A percentile compares a stretch with the other conserved stretches of the same genome.
Evolutionary conservation across 2,113 vertebrate genomes (phyloP).

Genomic region (Heloderma charlesbogerti): DNA sequence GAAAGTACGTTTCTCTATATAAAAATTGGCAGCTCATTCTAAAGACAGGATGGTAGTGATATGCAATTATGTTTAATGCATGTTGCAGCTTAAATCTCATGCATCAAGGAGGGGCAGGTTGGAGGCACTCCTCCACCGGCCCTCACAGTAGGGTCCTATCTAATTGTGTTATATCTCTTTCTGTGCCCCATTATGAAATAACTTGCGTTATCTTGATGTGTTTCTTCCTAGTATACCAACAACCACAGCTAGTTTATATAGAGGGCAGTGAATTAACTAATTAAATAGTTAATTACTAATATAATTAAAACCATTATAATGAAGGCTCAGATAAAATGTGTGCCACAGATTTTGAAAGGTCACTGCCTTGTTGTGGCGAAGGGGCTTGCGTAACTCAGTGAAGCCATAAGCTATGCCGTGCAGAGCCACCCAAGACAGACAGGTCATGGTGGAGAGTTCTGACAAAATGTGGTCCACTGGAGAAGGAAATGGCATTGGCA

Average conservation of each 20-base stretch:
- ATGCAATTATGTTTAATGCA: constrained; percentile 30
- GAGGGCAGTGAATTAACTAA: background rate
- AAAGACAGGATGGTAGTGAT: constrained; percentile 19
- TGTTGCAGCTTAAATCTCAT: background rate
- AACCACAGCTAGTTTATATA: background rate
- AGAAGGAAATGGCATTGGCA: no score
- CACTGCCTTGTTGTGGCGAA: no score
- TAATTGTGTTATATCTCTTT: background rate
- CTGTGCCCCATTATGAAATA: constrained; percentile 3
- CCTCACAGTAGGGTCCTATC: background rate
- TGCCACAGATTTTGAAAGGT: no score
- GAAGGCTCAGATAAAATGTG: no score
- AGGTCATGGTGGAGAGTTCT: no score
- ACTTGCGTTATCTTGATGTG: background rate
- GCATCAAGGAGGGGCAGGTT: background rate
- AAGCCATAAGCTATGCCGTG: no score
- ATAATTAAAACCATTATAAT: no score
- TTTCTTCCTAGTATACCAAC: background rate
- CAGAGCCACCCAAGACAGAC: no score
- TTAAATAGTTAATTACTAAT: no score
- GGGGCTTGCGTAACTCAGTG: no score
- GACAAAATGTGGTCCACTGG: no score
- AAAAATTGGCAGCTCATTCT: constrained; percentile 51
- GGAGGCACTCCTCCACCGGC: background rate
- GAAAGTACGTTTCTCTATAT: constrained; percentile 50